Base-by-base conservation (phyloP, 2,888 invertebrate species). In the Cataglyphis rosenhaueri region DNA sequence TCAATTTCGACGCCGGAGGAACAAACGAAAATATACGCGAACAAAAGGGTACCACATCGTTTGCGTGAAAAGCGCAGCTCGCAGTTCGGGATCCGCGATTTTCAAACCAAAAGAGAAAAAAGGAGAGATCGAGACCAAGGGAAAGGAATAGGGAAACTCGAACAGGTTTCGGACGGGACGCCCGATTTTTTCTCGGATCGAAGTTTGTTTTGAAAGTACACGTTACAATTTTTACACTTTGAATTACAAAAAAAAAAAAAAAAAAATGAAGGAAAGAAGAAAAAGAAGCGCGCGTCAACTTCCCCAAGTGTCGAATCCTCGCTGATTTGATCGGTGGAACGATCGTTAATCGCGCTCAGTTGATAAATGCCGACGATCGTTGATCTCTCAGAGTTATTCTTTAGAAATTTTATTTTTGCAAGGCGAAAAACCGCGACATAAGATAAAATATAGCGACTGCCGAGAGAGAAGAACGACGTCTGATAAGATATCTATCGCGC, bases 371-470 rank as follows among this genome's bases (percentile, higher is more conserved):
- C 59, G 71, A 59, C 44, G 71, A 79, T 79, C 59, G 59, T 79
- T 71, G 59, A 79, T 35, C 71, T 79, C 38, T 74, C 81, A 74
- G 48, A 65, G 65, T 82, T 75, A 65, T 65, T 76, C 57, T 65
- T 82, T 79, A 59, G 44, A 79, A 79, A 79, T 79, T 79, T 79
- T 79, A 79, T 79, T 79, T 79, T 79, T 79, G 59, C 78, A 79
- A 79, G 18, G 52, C 76, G 52, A 52, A 52, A 52, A 52, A 76
- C 75, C 44, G 65, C 44, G 65, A 76, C 25, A 64, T 75, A 65
- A 76, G 44, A 75, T 65, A 64, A 62, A 81, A 62, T 75, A 65
- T 76, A 82, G 55, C 35, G 81, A 55, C 48, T 66, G 75, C 44
- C 65, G 44, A 65, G 76, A 57, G 41, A 57, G 41, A 59, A 57